These are phyloP conservation scores for Drosophila funebris DNA, from an alignment of 1,140 invertebrate species.

Conservation along the genomic window DNA sequence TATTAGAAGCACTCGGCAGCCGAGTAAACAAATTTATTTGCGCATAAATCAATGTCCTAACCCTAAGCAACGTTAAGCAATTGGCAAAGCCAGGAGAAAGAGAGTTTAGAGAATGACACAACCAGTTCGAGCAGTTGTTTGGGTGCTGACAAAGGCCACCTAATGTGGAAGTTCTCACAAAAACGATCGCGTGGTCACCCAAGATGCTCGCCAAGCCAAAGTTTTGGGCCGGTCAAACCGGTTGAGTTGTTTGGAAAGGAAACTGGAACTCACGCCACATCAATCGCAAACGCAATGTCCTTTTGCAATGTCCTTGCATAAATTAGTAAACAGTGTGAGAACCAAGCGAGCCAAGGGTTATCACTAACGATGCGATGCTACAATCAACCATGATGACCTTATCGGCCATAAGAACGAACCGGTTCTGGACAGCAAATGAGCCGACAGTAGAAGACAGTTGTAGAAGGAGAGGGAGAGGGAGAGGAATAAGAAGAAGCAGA, in stretches of 20 bases:
- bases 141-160: conserved; percentile 67
- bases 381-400: conserved; percentile 61
- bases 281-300: conserved; percentile 67
- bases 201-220: conserved; percentile 54
- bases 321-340: conserved; percentile 76
- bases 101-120: neutral
- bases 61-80: conserved; percentile 30
- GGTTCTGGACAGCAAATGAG: conserved; percentile 74
- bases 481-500: neutral
- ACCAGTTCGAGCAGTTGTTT: conserved; percentile 70
- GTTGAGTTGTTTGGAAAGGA: conserved; percentile 54
- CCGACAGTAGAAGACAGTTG: neutral
- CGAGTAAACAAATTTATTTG: conserved; percentile 57
- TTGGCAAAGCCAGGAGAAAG: conserved; percentile 25
- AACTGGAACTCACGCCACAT: conserved; percentile 64
- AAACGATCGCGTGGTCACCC: conserved; percentile 59
- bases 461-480: neutral
- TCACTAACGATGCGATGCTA: conserved; percentile 22
- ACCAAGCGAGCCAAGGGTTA: conserved; percentile 55
- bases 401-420: conserved; percentile 67
- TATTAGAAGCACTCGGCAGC: neutral
- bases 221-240: conserved; percentile 80
- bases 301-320: conserved; percentile 83
- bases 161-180: conserved; percentile 75
- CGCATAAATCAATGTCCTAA: conserved; percentile 65